Conservation (phyloP, 2,888 invertebrate species). For the Pristionchus fissidentatus region DNA sequence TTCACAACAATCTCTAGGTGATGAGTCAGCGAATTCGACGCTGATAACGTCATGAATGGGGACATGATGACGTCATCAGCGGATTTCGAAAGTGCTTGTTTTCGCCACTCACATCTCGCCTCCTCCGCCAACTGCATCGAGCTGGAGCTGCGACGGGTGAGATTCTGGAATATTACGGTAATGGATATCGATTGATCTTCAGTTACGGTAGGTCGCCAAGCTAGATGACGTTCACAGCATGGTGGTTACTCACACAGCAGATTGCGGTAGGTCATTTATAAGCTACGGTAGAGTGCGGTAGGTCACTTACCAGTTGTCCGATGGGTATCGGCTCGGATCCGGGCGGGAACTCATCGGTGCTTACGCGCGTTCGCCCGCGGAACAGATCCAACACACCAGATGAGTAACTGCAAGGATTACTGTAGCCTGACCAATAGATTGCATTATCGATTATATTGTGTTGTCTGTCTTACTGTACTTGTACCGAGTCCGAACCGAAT, state of each 20-base stretch:
- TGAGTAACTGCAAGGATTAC: constrained; percentile 16
- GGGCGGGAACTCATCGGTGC: constrained; percentile 8
- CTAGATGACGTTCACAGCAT: too few species aligned
- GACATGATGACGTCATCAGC: too few species aligned
- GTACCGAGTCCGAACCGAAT: not conserved
- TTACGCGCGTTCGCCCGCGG: not conserved
- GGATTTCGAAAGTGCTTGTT: too few species aligned
- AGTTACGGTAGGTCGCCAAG: not conserved
- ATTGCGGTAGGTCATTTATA: not conserved
- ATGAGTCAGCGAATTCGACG: too few species aligned
- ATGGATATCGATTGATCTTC: not conserved
- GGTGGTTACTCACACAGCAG: too few species aligned
- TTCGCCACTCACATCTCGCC: constrained; percentile 62
- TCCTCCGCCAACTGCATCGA: constrained; percentile 59
- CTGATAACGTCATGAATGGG: too few species aligned
- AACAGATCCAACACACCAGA: constrained; percentile 2
- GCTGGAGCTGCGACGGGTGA: constrained; percentile 14
- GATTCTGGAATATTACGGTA: not conserved
- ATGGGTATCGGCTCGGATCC: constrained; percentile 34
- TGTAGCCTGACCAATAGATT: not conserved
- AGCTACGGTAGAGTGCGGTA: too few species aligned
- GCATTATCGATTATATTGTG: not conserved
- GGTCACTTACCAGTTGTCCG: not conserved
- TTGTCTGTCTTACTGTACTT: not conserved
- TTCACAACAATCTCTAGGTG: too few species aligned